Evolutionary conservation across 2,797 vertebrate species (phyloP).

Genomic region (Taeniopygia guttata): DNA sequence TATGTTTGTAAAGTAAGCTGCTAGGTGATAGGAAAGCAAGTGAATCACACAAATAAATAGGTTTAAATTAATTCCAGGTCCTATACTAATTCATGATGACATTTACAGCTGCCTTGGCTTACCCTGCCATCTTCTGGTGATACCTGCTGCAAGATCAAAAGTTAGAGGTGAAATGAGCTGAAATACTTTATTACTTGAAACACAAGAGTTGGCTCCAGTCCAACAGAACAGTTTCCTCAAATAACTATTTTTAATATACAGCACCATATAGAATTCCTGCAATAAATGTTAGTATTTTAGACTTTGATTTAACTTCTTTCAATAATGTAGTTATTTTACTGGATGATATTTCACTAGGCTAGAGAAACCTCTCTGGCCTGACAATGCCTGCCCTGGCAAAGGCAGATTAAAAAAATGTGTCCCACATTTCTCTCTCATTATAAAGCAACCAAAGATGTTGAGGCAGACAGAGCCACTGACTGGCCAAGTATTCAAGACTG

Average conservation of each 20-base stretch:
- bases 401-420: background rate
- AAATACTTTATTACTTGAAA: constrained; percentile 54
- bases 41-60: constrained; percentile 39
- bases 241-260: constrained; percentile 30
- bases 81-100: constrained; percentile 31
- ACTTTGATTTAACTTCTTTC: constrained; percentile 25
- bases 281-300: background rate
- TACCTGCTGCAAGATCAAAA: constrained; percentile 65
- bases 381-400: background rate
- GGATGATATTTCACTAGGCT: background rate
- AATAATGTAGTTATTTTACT: background rate
- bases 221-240: constrained; percentile 38
- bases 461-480: background rate
- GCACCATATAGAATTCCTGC: background rate
- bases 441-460: background rate
- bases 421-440: background rate
- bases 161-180: constrained; percentile 52
- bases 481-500: background rate
- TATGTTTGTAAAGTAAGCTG: constrained; percentile 16
- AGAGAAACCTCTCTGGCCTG: background rate
- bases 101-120: constrained; percentile 69
- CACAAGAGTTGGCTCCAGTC: constrained; percentile 29
- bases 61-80: constrained; percentile 55
- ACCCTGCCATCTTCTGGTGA: constrained; percentile 71
- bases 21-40: constrained; percentile 40